Percentiles rank a stretch among this genome's conserved stretches.
Evolutionary conservation across 2,888 invertebrate genomes (phyloP).

Genomic region (Steinernema carpocapsae): DNA sequence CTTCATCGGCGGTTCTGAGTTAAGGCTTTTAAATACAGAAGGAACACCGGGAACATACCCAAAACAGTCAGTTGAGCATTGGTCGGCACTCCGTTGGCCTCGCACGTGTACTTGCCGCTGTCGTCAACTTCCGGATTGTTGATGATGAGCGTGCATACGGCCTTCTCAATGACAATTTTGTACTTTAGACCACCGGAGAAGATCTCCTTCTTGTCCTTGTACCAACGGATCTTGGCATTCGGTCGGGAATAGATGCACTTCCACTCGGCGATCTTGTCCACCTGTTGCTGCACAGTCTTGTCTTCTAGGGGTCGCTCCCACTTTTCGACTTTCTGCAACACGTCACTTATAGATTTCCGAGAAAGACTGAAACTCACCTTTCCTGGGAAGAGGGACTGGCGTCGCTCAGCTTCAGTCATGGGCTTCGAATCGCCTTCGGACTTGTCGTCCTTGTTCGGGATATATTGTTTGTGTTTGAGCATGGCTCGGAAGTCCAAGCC

Average conservation of each 20-base stretch:
- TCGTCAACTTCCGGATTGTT: constrained; percentile 89
- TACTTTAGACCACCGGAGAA: constrained; percentile 80
- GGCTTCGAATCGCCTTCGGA: constrained; percentile 45
- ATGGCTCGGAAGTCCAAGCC: constrained; percentile 97
- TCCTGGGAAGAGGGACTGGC: constrained; percentile 39
- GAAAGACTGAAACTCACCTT: neutral
- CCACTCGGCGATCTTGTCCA: constrained; percentile 91
- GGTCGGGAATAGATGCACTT: constrained; percentile 94
- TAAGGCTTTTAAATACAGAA: neutral
- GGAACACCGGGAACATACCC: constrained; percentile 71
- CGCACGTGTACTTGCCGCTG: constrained; percentile 92
- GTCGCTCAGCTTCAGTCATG: constrained; percentile 50
- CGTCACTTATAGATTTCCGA: constrained; percentile 1
- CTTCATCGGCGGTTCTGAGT: constrained; percentile 85
- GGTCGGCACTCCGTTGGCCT: constrained; percentile 86
- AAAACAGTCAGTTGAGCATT: constrained; percentile 92
- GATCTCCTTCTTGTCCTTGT: constrained; percentile 68
- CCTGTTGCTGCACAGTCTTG: constrained; percentile 71
- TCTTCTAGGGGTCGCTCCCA: constrained; percentile 64
- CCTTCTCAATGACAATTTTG: constrained; percentile 90
- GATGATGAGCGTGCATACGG: constrained; percentile 87
- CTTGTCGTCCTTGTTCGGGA: constrained; percentile 38
- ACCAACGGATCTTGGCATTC: constrained; percentile 74
- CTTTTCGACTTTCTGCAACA: constrained; percentile 59
- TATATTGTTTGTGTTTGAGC: constrained; percentile 80